Percentiles rank a stretch among this genome's conserved stretches.
phyloP scores from a whole-genome alignment of 2,113 vertebrate genomes.

The Morone saxatilis region DNA sequence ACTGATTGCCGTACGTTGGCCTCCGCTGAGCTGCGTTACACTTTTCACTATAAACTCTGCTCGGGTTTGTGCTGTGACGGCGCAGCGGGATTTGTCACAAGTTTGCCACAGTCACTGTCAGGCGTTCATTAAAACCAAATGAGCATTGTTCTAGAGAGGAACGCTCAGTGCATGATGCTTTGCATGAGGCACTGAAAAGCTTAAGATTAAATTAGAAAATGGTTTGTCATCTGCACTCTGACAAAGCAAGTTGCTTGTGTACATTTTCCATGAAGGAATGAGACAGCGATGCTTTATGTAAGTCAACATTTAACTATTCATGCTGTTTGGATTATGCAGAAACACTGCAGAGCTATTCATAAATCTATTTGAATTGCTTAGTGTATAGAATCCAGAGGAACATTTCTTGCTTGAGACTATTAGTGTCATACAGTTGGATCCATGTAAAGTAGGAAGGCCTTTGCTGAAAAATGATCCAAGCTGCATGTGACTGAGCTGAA shows the following conservation, averaged over 20 bases:
- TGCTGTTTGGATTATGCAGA: slow-evolving; percentile 51
- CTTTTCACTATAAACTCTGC: slow-evolving; percentile 31
- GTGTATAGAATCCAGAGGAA: slow-evolving; percentile 41
- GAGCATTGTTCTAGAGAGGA: slow-evolving; percentile 43
- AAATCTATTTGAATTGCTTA: slow-evolving; percentile 57
- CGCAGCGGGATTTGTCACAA: slow-evolving; percentile 67
- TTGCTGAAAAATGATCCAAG: slow-evolving; percentile 63
- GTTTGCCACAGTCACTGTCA: slow-evolving; percentile 61
- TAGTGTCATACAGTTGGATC: slow-evolving; percentile 50
- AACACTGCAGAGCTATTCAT: slow-evolving; percentile 35
- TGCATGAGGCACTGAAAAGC: slow-evolving; percentile 22
- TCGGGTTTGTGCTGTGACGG: slow-evolving; percentile 26
- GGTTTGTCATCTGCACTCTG: slow-evolving; percentile 57
- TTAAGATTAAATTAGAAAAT: slow-evolving; percentile 55
- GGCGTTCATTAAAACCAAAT: slow-evolving; percentile 72
- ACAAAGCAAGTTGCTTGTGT: slow-evolving; percentile 49
- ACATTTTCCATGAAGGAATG: slow-evolving; percentile 31
- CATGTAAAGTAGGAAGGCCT: slow-evolving; percentile 41
- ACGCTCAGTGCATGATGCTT: background rate
- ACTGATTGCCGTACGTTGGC: slow-evolving; percentile 45
- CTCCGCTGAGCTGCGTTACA: slow-evolving; percentile 38
- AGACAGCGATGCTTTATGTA: slow-evolving; percentile 28
- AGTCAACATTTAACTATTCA: slow-evolving; percentile 47
- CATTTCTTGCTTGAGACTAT: slow-evolving; percentile 45
- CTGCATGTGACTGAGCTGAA: slow-evolving; percentile 50